Conservation (phyloP, 1,140 invertebrate species). For the Aphelenchoides fujianensis region DNA sequence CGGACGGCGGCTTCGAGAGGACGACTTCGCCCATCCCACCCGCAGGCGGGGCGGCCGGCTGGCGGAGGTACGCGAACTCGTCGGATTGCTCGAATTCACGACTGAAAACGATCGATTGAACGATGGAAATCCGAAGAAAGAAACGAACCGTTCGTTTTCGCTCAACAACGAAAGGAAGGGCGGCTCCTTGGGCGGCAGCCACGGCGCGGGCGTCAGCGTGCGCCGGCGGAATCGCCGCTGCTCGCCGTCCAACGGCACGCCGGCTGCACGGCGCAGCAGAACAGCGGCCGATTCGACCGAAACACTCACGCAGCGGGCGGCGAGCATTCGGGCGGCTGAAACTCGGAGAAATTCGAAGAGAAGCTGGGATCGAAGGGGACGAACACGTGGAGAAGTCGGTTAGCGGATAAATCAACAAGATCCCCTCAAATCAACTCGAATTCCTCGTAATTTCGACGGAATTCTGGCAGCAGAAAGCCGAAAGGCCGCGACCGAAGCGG, state of each 20-base stretch:
- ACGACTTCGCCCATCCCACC: conserved; percentile 10
- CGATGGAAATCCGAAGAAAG: background rate
- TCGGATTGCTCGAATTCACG: background rate
- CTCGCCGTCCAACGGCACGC: background rate
- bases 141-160: conserved; percentile 29
- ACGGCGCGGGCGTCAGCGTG: conserved; percentile 29
- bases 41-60: background rate
- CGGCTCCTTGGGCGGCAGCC: conserved; percentile 26
- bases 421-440: no score
- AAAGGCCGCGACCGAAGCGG: no score
- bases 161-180: conserved; percentile 12
- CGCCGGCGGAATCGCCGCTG: conserved; percentile 14
- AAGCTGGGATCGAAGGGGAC: background rate
- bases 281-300: background rate
- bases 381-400: background rate
- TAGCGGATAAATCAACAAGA: no score
- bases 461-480: no score
- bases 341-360: background rate
- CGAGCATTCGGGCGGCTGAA: background rate
- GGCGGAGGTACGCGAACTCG: background rate
- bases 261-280: background rate
- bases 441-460: no score
- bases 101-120: background rate
- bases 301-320: background rate
- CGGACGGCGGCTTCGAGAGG: conserved; percentile 13